Evolutionary conservation across 1,140 invertebrate genomes (phyloP), one percentile per base, ranked within the genome.

Genomic region (Habropoda laboriosa): DNA sequence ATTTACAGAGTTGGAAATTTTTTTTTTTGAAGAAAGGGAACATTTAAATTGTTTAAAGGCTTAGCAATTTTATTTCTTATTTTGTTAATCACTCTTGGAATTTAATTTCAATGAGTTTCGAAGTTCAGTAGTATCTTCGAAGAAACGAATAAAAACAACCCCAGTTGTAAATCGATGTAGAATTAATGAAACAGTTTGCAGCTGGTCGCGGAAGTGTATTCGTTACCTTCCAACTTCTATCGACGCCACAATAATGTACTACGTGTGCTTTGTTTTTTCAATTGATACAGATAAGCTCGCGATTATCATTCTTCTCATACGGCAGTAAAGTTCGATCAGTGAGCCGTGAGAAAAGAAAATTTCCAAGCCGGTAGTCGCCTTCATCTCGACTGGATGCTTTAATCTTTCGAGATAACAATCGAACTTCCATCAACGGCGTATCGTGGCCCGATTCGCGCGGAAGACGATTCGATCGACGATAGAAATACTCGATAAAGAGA

Each of bases 381-480:
- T 35, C 42, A 4, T 24, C 45, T 2, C 40, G 40, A 27, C n/a
- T 49, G 16, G 45, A 74, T 38, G n/a, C 71, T 74, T 74, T 74
- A 61, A 63, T 74, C 58, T 63, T 21, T 38, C 42, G 45, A 63
- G 57, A 74, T 74, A 74, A 74, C 58, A 51, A 74, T 74, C 58
- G 6, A 51, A 27, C 24, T 74, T 63, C 45, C 60, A 74, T 74
- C 45, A 51, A 16, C 18, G 30, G 57, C 16, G 24, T 61, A 73
- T 79, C 42, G 55, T 21, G 42, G 42, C 32, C 51, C 7, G 40
- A 74, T 74, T 63, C 71, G 58, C 61, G 68, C 70, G 71, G 79
- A 61, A 71, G 74, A 80, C 55, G 68, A 73, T 84, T 83, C 66
- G 83, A 80, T 75, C 76, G 58, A 30, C 68, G 76, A 74, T 80